Base-by-base conservation (phyloP, 2,797 vertebrate genomes). In the Parauchenoglanis punctatus region DNA sequence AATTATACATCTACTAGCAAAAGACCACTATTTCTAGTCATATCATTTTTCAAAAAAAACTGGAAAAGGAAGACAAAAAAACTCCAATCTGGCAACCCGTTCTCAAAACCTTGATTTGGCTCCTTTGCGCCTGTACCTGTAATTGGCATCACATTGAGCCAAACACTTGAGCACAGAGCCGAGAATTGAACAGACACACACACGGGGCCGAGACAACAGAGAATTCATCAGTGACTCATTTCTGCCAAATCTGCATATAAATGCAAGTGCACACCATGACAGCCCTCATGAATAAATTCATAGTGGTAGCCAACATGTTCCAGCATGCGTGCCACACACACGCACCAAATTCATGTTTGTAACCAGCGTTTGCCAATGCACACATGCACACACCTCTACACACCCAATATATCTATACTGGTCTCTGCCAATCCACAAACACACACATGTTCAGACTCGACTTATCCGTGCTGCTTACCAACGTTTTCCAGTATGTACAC, bases 231-330 rank as follows among this genome's bases (percentile, higher is more conserved):
- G 87, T 59, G 85, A 87, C 85, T 82, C 81, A 87, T 87, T 87
- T 82, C 85, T 87, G 85, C 83, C 87, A 85, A 85, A 88, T 88
- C 87, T 88, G 87, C 87, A 88, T 88, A 80, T 81, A 88, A 88
- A 88, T 88, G 87, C 56, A 78, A 75, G 77, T 75, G 77, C 83
- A 85, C 87, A 80, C 83, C 58, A 73, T 65, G 92, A 90, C 88
- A 84, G 85, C 67, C 61, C 81, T 78, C 82, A 86, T 86, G 88
- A 89, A 89, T 93, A 84, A 92, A 95, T 93, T 93, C 93, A 92
- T 93, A 93, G 94, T 93, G 92, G 93, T 94, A 94, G 92, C 94
- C 93, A 91, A 93, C 94, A 90, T 93, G 92, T 93, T 92, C 93
- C 93, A 93, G 93, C 72, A 83, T 63, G 59, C 4, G 15, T 83